phyloP scores from a whole-genome alignment of 2,888 invertebrate genomes.

The Leptothorax acervorum region DNA sequence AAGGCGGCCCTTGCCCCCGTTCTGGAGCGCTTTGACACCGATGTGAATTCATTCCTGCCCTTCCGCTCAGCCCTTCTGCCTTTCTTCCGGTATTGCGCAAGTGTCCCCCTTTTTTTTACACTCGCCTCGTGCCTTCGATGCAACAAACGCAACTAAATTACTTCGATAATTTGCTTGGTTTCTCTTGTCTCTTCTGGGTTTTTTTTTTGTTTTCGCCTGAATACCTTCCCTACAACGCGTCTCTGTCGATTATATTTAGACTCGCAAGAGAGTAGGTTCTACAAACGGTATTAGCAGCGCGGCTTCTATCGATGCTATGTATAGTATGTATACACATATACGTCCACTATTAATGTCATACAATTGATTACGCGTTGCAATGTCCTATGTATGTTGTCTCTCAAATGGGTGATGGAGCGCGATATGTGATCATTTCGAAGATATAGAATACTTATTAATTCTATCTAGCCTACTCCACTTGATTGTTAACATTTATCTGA shows the following conservation, averaged over 20 bases:
- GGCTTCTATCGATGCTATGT: background rate
- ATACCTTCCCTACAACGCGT: background rate
- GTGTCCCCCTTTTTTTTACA: slow-evolving; percentile 19
- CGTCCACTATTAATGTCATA: slow-evolving; percentile 9
- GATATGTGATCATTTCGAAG: background rate
- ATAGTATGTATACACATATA: slow-evolving; percentile 2
- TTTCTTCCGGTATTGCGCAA: slow-evolving; percentile 22
- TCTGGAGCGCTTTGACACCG: slow-evolving; percentile 67
- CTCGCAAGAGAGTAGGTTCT: background rate
- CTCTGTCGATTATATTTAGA: slow-evolving; percentile 32
- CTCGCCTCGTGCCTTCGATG: slow-evolving; percentile 27
- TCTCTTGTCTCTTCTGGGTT: background rate
- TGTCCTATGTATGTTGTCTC: background rate
- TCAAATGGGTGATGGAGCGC: background rate
- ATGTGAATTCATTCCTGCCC: slow-evolving; percentile 55
- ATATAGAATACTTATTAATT: background rate
- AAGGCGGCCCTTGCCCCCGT: slow-evolving; percentile 55
- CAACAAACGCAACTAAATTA: slow-evolving; percentile 28
- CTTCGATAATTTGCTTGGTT: slow-evolving; percentile 30
- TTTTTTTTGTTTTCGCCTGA: background rate
- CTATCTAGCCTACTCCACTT: background rate
- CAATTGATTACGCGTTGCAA: slow-evolving; percentile 18
- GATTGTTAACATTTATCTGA: background rate
- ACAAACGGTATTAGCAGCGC: slow-evolving; percentile 31
- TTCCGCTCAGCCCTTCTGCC: slow-evolving; percentile 8